phyloP scores from a whole-genome alignment of 2,113 vertebrate species.

The Sardina pilchardus region DNA sequence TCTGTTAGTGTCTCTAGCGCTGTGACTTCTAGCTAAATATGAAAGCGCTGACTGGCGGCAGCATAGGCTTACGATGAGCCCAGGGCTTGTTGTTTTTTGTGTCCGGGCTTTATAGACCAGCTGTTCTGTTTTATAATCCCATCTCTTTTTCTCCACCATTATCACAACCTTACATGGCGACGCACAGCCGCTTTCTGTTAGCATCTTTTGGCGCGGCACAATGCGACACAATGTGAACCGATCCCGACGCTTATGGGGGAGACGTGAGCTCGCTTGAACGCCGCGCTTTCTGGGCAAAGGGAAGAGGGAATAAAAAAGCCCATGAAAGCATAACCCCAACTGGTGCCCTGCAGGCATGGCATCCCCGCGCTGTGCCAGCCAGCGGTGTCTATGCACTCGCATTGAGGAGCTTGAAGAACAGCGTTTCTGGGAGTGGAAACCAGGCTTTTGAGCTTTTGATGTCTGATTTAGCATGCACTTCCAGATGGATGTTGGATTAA shows the following conservation, averaged over 20 bases:
- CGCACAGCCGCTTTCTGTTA: constrained; percentile 4
- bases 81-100: constrained; percentile 47
- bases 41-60: constrained; percentile 27
- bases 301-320: not conserved
- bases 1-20: not conserved
- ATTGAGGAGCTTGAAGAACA: constrained; percentile 52
- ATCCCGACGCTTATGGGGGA: constrained; percentile 39
- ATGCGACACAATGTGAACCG: constrained; percentile 21
- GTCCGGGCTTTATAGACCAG: constrained; percentile 47
- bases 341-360: constrained; percentile 44
- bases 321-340: constrained; percentile 50
- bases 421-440: constrained; percentile 56
- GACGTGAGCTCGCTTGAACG: constrained; percentile 27
- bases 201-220: constrained; percentile 21
- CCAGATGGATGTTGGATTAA: constrained; percentile 61
- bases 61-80: constrained; percentile 42
- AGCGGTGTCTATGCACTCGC: constrained; percentile 37
- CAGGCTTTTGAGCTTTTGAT: constrained; percentile 52
- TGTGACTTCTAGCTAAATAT: not conserved
- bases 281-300: not conserved
- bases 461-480: constrained; percentile 66
- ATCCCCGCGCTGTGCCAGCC: constrained; percentile 31
- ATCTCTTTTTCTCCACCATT: constrained; percentile 23
- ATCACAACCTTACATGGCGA: constrained; percentile 17
- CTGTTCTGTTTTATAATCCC: constrained; percentile 52